These are phyloP conservation scores for Eleginops maclovinus DNA, from an alignment of 2,113 vertebrate species.

Conservation along the genomic window DNA sequence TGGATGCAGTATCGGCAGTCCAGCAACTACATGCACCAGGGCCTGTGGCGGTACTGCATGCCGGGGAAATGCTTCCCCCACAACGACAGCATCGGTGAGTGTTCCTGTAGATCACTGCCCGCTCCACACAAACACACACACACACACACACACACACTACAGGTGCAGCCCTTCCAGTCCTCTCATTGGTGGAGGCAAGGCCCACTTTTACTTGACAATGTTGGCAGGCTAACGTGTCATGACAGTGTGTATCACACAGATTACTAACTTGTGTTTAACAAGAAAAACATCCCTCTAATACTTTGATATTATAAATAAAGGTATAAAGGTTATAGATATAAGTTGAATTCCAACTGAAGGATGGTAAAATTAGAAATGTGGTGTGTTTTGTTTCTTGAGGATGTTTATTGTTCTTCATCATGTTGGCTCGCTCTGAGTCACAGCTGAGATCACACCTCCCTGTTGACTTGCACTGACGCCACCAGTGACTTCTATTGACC, in stretches of 20 bases:
- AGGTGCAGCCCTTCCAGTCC: background rate
- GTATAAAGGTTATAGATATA: background rate
- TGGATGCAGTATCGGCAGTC: slow-evolving; percentile 84
- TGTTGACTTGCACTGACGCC: slow-evolving; percentile 26
- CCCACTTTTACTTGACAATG: background rate
- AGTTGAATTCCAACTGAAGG: background rate
- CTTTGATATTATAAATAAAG: background rate
- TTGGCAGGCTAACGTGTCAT: no score
- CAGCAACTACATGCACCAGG: slow-evolving; percentile 82
- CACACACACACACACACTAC: background rate
- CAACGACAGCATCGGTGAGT: slow-evolving; percentile 77
- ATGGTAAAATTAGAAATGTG: background rate
- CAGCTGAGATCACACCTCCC: slow-evolving; percentile 8
- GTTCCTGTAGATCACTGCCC: background rate
- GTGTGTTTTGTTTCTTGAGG: background rate
- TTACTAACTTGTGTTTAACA: background rate
- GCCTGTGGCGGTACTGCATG: slow-evolving; percentile 82
- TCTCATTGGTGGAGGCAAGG: background rate
- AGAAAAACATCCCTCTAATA: background rate
- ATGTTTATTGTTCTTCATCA: background rate
- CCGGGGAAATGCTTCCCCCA: slow-evolving; percentile 80
- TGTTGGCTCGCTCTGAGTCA: background rate
- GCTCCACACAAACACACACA: background rate
- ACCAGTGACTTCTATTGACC: slow-evolving; percentile 42
- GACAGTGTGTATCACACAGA: background rate